Base-by-base conservation (phyloP, 2,888 invertebrate genomes). In the Balanococcus diminutus region DNA sequence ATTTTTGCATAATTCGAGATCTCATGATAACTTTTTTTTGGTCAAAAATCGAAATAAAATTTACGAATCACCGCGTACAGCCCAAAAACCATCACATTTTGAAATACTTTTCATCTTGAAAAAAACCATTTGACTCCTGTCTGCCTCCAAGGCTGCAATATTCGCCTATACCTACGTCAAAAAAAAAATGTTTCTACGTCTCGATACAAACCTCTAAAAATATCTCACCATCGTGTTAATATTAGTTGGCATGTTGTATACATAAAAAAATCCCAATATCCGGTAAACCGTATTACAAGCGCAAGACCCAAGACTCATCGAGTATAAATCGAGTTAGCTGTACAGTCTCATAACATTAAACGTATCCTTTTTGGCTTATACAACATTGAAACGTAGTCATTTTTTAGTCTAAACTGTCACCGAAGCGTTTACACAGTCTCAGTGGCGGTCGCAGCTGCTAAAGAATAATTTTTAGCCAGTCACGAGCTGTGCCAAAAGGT, bases 251-350 rank as follows among this genome's bases (percentile, higher is more conserved):
- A 67, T 67, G 67, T 67, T 36, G 75, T 79, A 79, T 79, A 25
- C 75, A 36, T 32, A 79, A 79, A 32, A 32, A 79, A 79, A 79
- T 79, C 36, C 75, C 75, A 79, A 79, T 79, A 79, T 79, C 32
- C 75, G 75, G 32, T 79, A 79, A 79, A 79, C 28, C 28, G 11
- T 25, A 46, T n/a, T n/a, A n/a, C n/a, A n/a, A n/a, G n/a, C n/a
- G n/a, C n/a, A n/a, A n/a, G n/a, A n/a, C 61, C 1, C 28, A 14
- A 32, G 75, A 79, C 56, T 56, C 22, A 79, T 79, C 36, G 31
- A 16, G 11, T 56, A 22, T 56, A 56, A 56, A 56, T 1, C 56
- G 9, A 56, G 67, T 67, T 28, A 14, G 25, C 67, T 67, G 31
- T 56, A 28, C 22, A 22, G 72, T 79, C 22, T n/a, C 36, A 79